Evolutionary conservation across 2,113 vertebrate species (phyloP).

Genomic region (Puffinus mauretanicus): DNA sequence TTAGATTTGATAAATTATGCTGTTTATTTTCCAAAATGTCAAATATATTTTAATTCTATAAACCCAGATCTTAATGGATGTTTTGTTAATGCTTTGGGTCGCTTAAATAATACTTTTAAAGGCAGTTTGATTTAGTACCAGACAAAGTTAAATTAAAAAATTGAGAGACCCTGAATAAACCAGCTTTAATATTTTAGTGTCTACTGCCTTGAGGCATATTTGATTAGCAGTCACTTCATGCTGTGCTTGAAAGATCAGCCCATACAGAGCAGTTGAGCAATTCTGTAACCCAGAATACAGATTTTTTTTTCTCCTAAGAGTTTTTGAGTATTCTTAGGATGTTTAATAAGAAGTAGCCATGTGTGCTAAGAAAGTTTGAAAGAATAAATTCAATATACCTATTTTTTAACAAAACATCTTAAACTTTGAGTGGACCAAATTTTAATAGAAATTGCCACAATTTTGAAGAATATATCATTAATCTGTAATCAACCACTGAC

Average conservation of each 20-base stretch:
- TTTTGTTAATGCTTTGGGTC: background rate
- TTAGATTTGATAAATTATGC: background rate
- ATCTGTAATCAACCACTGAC: slow-evolving; percentile 55
- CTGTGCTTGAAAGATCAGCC: slow-evolving; percentile 24
- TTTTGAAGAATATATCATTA: slow-evolving; percentile 54
- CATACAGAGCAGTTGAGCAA: background rate
- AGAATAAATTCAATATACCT: background rate
- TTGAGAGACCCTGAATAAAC: background rate
- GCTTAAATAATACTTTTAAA: background rate
- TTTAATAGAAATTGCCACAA: background rate
- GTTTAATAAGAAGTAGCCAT: background rate
- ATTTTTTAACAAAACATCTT: background rate
- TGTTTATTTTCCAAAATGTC: background rate
- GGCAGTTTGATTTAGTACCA: background rate
- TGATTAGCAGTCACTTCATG: slow-evolving; percentile 31
- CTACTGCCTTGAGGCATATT: slow-evolving; percentile 16
- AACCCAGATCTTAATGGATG: background rate
- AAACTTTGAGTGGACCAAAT: background rate
- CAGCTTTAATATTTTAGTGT: slow-evolving; percentile 19
- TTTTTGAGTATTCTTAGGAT: background rate
- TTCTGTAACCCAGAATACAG: background rate
- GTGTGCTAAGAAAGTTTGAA: background rate
- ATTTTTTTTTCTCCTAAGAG: background rate
- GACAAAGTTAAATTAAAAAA: background rate
- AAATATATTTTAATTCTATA: background rate